A percentile compares a stretch with the other conserved stretches of the same genome.
These are phyloP conservation scores for Styela clava DNA, from an alignment of 23 tunicate genomes.

Conservation along the genomic window DNA sequence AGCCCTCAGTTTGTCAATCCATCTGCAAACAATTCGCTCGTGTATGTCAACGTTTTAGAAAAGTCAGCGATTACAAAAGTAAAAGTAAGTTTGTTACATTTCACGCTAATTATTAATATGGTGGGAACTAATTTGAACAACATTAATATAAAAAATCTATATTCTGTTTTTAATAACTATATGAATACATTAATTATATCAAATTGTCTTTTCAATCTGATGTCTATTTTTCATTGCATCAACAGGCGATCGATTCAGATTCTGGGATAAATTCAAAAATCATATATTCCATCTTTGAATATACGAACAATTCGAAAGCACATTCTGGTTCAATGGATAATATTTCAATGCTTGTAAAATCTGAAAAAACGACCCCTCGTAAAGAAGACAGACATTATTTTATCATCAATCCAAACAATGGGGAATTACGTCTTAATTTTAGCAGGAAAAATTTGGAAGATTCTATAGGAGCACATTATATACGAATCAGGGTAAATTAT, in stretches of 20 bases:
- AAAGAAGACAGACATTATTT: constrained; percentile 34
- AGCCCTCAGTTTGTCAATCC: constrained; percentile 51
- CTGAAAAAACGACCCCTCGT: too few species aligned
- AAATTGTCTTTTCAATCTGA: too few species aligned
- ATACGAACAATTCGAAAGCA: neutral
- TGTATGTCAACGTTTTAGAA: constrained; percentile 37
- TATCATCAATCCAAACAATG: constrained; percentile 28
- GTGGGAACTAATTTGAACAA: too few species aligned
- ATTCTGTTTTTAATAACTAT: too few species aligned
- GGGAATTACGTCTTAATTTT: constrained; percentile 52
- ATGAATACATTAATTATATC: too few species aligned
- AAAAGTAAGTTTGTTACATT: neutral
- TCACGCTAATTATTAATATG: too few species aligned
- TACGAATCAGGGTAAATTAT: constrained; percentile 43
- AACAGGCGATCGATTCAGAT: constrained; percentile 67
- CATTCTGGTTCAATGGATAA: neutral
- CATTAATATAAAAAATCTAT: too few species aligned
- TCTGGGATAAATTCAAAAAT: constrained; percentile 34
- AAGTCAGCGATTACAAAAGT: neutral
- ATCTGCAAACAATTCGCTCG: constrained; percentile 27
- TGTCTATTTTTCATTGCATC: too few species aligned
- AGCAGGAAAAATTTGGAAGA: constrained; percentile 28
- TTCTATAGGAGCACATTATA: constrained; percentile 19
- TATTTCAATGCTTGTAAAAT: neutral
- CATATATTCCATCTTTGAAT: neutral